Base-by-base conservation (phyloP, 1,140 invertebrate genomes). In the Heliconius nattereri region DNA sequence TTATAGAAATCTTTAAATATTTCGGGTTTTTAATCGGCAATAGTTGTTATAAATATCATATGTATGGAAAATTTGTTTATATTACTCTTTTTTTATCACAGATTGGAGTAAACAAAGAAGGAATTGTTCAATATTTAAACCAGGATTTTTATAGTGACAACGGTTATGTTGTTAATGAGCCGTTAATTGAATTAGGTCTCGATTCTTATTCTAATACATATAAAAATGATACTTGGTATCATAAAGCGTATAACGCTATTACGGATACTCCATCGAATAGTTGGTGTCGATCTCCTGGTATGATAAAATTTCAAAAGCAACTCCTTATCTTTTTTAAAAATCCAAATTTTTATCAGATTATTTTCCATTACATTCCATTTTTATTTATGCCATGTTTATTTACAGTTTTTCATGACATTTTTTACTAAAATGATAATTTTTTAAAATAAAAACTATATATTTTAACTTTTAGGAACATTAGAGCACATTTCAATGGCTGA, bases 401-500 rank as follows among this genome's bases (percentile, higher is more conserved):
- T n/a, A n/a, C 8, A 37, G 37, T 37, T 7, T 1, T 8, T 37
- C 1, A 9, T 37, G 37, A 37, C 37, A 37, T 1, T 40, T 11
- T 40, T 9, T 40, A 40, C 37, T 16, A 19, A 49, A 49, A 49
- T 49, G 16, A 0, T 19, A 16, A 49, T 7, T 6, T 7, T 20
- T 19, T 0, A 35, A n/a, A 57, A 57, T 57, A 57, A 57, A 23
- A n/a, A n/a, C n/a, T n/a, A 37, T 40, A 72, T 40, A 29, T 35
- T 71, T 66, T 37, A 54, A 49, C 26, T 79, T 75, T 54, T 57
- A 96, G 97, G 96, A 40, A 95, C 95, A 1, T 91, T 96, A 3
- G 97, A 97, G 92, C 96, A 90, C 40, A 90, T 97, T 23, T 95
- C 95, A 13, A 94, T 96, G 86, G 96, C 96, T 32, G 98, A 98